Conservation (phyloP, 2,888 invertebrate species). For the Drosophila acutilabella region DNA sequence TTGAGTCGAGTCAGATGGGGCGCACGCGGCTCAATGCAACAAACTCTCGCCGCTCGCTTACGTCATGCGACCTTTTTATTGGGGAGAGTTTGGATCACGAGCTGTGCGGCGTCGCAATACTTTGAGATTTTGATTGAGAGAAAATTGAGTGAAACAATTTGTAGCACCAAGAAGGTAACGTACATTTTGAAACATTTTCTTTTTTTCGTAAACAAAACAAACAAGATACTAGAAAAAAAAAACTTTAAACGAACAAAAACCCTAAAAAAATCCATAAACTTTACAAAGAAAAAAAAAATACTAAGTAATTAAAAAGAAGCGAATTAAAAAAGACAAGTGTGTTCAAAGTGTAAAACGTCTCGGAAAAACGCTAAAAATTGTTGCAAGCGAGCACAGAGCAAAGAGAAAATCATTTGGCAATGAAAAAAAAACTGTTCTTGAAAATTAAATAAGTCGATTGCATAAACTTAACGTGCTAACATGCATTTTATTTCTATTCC, state of each 20-base stretch:
- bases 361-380: slow-evolving; percentile 79
- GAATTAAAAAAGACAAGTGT: slow-evolving; percentile 76
- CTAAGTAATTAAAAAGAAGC: slow-evolving; percentile 14
- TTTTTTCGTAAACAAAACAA: slow-evolving; percentile 62
- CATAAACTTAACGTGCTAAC: slow-evolving; percentile 21
- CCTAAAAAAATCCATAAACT: slow-evolving; percentile 40
- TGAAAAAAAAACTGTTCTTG: slow-evolving; percentile 61
- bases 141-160: slow-evolving; percentile 80
- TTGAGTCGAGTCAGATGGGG: slow-evolving; percentile 62
- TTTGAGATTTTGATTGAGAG: slow-evolving; percentile 81
- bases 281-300: slow-evolving; percentile 14
- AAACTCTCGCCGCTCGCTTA: slow-evolving; percentile 76
- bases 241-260: slow-evolving; percentile 20
- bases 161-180: slow-evolving; percentile 80
- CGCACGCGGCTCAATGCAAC: slow-evolving; percentile 77
- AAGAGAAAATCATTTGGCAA: slow-evolving; percentile 71
- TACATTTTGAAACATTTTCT: slow-evolving; percentile 80
- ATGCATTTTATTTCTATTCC: slow-evolving; percentile 26
- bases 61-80: slow-evolving; percentile 68
- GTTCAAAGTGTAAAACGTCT: slow-evolving; percentile 78
- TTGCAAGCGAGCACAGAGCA: slow-evolving; percentile 66
- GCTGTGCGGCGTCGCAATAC: slow-evolving; percentile 72
- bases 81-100: slow-evolving; percentile 78
- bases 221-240: slow-evolving; percentile 18
- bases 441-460: slow-evolving; percentile 15